phyloP scores from a whole-genome alignment of 1,140 invertebrate species.

The Pseudomyrmex pallidus region DNA sequence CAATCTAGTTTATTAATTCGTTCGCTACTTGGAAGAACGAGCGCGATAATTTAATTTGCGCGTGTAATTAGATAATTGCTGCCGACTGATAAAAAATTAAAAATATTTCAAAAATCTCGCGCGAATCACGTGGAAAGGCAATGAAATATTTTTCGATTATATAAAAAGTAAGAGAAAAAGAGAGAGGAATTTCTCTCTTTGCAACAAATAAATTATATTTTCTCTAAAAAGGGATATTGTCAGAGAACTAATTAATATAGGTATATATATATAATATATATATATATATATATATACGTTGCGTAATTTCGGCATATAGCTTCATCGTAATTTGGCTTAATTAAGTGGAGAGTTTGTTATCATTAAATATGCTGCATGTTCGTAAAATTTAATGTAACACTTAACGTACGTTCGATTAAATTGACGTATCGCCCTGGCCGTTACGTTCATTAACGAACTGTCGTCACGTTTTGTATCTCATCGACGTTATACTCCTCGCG shows the following conservation, averaged over 20 bases:
- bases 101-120: too few species aligned
- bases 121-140: too few species aligned
- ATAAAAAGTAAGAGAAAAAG: background rate
- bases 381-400: conserved; percentile 52
- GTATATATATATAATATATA: background rate
- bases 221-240: background rate
- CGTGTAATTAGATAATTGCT: conserved; percentile 21
- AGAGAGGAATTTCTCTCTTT: background rate
- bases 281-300: background rate
- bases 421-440: conserved; percentile 30
- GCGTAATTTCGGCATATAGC: background rate
- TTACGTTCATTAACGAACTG: conserved; percentile 57
- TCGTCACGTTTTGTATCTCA: conserved; percentile 37
- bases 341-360: conserved; percentile 23
- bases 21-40: conserved; percentile 39
- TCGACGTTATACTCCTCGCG: conserved; percentile 26
- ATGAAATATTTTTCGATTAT: background rate
- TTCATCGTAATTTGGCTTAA: conserved; percentile 36
- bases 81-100: conserved; percentile 2
- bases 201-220: background rate
- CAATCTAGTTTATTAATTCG: conserved; percentile 64
- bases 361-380: conserved; percentile 21
- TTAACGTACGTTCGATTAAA: conserved; percentile 57
- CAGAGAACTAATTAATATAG: background rate
- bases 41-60: conserved; percentile 43